A percentile compares a stretch with the other conserved stretches of the same genome.
Evolutionary conservation across 2,888 invertebrate genomes (phyloP).

Genomic region (Nomada goodeniana): DNA sequence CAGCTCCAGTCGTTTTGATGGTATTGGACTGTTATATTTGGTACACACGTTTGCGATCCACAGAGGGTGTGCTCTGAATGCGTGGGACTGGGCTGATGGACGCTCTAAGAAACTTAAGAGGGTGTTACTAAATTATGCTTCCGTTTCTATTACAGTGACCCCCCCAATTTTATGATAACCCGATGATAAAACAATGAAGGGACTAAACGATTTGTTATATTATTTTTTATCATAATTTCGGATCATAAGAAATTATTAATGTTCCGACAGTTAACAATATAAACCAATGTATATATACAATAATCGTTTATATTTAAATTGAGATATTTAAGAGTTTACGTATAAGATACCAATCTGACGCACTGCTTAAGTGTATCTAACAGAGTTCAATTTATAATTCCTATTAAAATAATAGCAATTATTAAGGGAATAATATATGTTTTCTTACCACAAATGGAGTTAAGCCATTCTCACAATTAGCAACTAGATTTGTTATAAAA

Average conservation of each 20-base stretch:
- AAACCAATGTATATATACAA: too few species aligned
- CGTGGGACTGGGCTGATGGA: constrained; percentile 22
- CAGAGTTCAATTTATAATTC: background rate
- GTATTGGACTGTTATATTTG: constrained; percentile 37
- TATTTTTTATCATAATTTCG: background rate
- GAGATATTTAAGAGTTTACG: too few species aligned
- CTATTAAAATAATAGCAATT: too few species aligned
- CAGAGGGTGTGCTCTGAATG: constrained; percentile 26
- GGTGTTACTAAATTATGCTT: background rate
- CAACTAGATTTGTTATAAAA: constrained; percentile 60
- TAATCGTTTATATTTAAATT: too few species aligned
- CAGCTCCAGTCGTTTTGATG: background rate
- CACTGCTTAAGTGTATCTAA: too few species aligned
- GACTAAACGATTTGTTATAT: background rate
- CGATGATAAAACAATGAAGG: background rate
- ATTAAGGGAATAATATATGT: too few species aligned
- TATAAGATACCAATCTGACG: too few species aligned
- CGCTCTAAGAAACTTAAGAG: background rate
- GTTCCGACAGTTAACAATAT: too few species aligned
- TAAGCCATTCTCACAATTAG: background rate
- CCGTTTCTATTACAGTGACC: background rate
- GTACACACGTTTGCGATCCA: constrained; percentile 29
- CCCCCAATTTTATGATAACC: background rate
- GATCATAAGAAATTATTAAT: too few species aligned
- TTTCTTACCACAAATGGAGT: too few species aligned